Base-by-base conservation (phyloP, 2,888 invertebrate genomes). In the Brenthis ino region DNA sequence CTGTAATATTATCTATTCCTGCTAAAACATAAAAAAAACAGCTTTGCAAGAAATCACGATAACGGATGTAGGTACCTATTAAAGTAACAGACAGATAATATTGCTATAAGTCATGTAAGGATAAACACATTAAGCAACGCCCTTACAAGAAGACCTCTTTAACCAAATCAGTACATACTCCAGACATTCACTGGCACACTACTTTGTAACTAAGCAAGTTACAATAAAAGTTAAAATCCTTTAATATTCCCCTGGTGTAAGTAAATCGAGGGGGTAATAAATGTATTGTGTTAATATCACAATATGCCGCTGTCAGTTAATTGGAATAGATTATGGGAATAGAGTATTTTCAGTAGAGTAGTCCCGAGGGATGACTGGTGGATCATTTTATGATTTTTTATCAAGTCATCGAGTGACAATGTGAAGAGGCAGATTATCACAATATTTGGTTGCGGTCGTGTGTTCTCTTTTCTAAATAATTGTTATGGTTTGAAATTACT, bases 281-380 rank as follows among this genome's bases (percentile, higher is more conserved):
- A 79, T 80, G 85, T 80, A 89, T 92, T 92, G 92, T 93, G 89
- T 89, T 93, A 90, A 86, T 91, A 90, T 87, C 84, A 92, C 92
- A 91, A 92, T 92, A 93, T 91, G 93, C 86, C 83, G 85, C 91
- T 93, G 93, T 93, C 93, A 93, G 90, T 93, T 93, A 92, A 93
- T 93, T 93, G 92, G 92, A 92, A 93, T 93, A 93, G 93, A 93
- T 93, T 91, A 92, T 93, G 92, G 92, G 93, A 93, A 91, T 88
- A 84, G 82, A 78, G 77, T 78, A 81, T 81, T 79, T 82, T 82
- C 61, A 65, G 67, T 67, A 79, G 78, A 79, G 75, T 77, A 77
- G 81, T 76, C 72, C 64, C 72, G 85, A 86, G 84, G 92, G 92
- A 88, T 82, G 84, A 70, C 73, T 74, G 75, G 73, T 76, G 77